These are phyloP conservation scores for Melanostoma scalare DNA, from an alignment of 2,888 invertebrate species.

Conservation along the genomic window DNA sequence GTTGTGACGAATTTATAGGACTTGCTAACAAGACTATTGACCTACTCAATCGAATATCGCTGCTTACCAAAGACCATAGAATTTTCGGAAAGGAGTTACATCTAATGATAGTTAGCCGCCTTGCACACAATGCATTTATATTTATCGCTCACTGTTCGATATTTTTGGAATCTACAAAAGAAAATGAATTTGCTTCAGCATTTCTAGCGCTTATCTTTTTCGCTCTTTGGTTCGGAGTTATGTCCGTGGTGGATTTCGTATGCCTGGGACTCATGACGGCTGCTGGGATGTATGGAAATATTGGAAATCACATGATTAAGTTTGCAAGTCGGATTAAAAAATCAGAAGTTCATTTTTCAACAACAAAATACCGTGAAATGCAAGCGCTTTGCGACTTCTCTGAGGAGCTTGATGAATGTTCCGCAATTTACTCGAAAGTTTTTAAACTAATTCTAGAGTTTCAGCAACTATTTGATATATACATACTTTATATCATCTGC, in stretches of 20 bases:
- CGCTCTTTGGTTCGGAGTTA: constrained; percentile 39
- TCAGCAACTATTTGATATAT: constrained; percentile 76
- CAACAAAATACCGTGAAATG: constrained; percentile 76
- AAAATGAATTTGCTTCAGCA: neutral
- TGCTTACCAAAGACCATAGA: constrained; percentile 2
- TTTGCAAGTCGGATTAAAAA: constrained; percentile 23
- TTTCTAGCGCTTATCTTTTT: constrained; percentile 4
- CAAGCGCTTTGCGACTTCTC: constrained; percentile 76
- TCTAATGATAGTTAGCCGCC: neutral
- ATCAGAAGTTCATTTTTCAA: neutral
- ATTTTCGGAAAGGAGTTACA: constrained; percentile 36
- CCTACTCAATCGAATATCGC: constrained; percentile 23
- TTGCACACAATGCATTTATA: neutral
- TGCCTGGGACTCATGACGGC: constrained; percentile 38
- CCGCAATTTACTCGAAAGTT: constrained; percentile 75
- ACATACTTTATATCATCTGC: constrained; percentile 77
- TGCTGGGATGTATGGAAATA: constrained; percentile 42
- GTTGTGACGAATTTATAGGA: constrained; percentile 4
- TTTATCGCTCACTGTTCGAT: neutral
- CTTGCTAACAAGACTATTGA: constrained; percentile 29
- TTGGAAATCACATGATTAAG: constrained; percentile 34
- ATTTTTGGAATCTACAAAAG: neutral
- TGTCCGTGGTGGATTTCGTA: constrained; percentile 23
- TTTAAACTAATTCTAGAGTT: constrained; percentile 75
- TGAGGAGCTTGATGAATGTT: constrained; percentile 76